Conservation (phyloP, 2,113 vertebrate species). For the Gasterosteus aculeatus region DNA sequence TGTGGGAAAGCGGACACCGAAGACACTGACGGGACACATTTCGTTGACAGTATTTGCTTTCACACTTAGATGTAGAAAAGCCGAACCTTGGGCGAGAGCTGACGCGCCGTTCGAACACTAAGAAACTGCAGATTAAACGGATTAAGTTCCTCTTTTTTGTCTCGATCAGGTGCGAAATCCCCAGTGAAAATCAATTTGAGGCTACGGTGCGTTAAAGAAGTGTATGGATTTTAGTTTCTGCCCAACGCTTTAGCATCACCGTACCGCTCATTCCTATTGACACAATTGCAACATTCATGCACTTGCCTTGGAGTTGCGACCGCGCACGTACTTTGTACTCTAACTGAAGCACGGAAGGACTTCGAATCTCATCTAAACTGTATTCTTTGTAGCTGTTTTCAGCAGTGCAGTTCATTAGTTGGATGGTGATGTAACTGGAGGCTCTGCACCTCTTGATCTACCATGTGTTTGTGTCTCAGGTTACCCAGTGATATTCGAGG, state of each 20-base stretch:
- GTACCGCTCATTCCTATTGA: slow-evolving; percentile 7
- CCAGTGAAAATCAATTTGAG: slow-evolving; percentile 37
- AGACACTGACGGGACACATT: slow-evolving; percentile 22
- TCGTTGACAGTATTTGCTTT: background rate
- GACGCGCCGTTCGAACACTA: slow-evolving; percentile 3
- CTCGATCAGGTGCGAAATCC: slow-evolving; percentile 36
- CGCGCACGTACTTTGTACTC: background rate
- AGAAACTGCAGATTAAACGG: background rate
- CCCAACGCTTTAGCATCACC: slow-evolving; percentile 5
- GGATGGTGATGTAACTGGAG: slow-evolving; percentile 46
- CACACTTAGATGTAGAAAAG: slow-evolving; percentile 14
- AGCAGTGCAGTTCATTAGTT: slow-evolving; percentile 9
- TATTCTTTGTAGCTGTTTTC: background rate
- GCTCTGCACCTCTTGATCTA: slow-evolving; percentile 24
- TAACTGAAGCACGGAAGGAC: background rate
- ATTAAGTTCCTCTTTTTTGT: slow-evolving; percentile 15
- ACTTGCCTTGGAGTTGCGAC: slow-evolving; percentile 9
- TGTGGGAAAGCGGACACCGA: background rate
- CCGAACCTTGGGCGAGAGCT: slow-evolving; percentile 19
- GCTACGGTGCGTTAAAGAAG: slow-evolving; percentile 46
- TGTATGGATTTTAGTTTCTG: slow-evolving; percentile 43
- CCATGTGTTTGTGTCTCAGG: slow-evolving; percentile 56
- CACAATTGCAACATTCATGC: slow-evolving; percentile 12
- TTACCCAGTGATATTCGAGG: slow-evolving; percentile 67
- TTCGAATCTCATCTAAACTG: background rate